phyloP scores from a whole-genome alignment of 2,888 invertebrate genomes.

The Sphaeridia pumilis region DNA sequence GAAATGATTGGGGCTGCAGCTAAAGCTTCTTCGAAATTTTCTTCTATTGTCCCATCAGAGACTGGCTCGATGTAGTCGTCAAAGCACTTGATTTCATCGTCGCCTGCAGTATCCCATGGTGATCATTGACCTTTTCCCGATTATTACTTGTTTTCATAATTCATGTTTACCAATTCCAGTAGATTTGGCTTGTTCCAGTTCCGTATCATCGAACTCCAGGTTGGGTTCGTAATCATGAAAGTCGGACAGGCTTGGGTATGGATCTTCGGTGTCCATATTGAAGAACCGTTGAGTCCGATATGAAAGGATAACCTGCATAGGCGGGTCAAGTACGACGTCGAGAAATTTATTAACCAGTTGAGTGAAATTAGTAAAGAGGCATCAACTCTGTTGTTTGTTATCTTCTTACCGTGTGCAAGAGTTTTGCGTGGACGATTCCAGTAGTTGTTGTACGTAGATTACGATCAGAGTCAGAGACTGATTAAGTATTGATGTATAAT shows the following conservation, averaged over 20 bases:
- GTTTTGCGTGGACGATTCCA: no score
- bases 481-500: no score
- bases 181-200: slow-evolving; percentile 58
- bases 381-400: no score
- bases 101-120: background rate
- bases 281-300: no score
- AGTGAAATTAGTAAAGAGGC: no score
- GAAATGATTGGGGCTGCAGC: slow-evolving; percentile 49
- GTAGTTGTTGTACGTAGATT: no score
- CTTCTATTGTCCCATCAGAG: slow-evolving; percentile 77
- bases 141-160: background rate
- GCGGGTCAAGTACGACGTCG: background rate
- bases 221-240: slow-evolving; percentile 90
- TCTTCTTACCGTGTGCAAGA: no score
- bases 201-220: slow-evolving; percentile 92
- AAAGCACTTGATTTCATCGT: slow-evolving; percentile 31
- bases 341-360: background rate
- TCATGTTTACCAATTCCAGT: slow-evolving; percentile 49
- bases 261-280: slow-evolving; percentile 56
- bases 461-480: no score
- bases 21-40: slow-evolving; percentile 79
- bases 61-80: slow-evolving; percentile 56
- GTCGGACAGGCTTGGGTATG: slow-evolving; percentile 76
- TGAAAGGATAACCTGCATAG: background rate
- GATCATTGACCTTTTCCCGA: background rate